Evolutionary conservation across 2,113 vertebrate species (phyloP), one percentile per base, ranked within the genome.

Genomic region (Eubucco bourcierii): DNA sequence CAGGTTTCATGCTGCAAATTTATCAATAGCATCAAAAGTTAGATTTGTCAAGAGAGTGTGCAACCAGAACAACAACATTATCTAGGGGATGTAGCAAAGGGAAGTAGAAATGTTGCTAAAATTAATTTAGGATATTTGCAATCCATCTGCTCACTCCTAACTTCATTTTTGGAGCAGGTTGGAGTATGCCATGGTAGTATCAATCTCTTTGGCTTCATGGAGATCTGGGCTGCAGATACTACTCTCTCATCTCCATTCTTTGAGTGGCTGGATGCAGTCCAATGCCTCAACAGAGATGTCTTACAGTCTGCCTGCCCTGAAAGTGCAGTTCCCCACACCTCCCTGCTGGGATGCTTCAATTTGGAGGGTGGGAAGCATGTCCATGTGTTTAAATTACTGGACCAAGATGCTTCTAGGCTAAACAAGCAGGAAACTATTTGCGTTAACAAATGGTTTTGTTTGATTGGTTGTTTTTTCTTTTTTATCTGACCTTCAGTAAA

Each of bases 221-320:
- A 46, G 31, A 27, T 34, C 61, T 20, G 41, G 34, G n/a, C 16
- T 66, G 73, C 34, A 66, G 13, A 31, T 44, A 31, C 44, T 15
- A 58, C 72, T 11, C 17, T 7, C 44, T 87, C 61, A 52, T 37
- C 47, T 65, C 58, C 2, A 4, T 15, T 78, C 46, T 37, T 37
- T 21, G 58, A 4, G 0, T n/a, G 47, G 37, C 37, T 27, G 14
- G 34, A 59, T 0, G 0, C 4, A 56, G 56, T 34, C 16, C 52
- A 55, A 52, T 47, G 34, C 70, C 39, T 59, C 63, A 9, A 39
- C 55, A 64, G 64, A 41, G 5, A 50, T 79, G 59, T 60, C 44
- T 78, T 46, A 31, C 41, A 84, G 29, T 37, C 60, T 58, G 19
- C 5, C 2, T 31, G 34, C 66, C 39, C 52, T 50, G 46, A 20